phyloP scores from a whole-genome alignment of 2,797 vertebrate genomes.

The Cuculus canorus region DNA sequence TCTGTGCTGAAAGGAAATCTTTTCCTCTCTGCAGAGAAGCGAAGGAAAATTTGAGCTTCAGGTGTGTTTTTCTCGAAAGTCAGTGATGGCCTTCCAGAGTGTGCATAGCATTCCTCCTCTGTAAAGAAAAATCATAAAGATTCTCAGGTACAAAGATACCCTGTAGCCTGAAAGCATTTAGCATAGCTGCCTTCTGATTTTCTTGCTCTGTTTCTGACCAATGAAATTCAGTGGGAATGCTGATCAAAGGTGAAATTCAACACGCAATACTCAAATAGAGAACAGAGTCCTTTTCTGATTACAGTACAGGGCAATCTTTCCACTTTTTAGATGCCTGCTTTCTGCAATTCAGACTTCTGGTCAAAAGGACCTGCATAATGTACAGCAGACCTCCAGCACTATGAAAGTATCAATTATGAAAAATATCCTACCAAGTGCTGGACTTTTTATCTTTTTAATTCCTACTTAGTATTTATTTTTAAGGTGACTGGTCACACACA shows the following conservation, averaged over 20 bases:
- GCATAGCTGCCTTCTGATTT: background rate
- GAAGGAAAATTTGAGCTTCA: conserved; percentile 66
- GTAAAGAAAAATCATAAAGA: conserved; percentile 49
- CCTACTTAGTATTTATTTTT: background rate
- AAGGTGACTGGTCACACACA: background rate
- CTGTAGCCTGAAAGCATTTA: background rate
- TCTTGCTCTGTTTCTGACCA: background rate
- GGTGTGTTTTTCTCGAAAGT: conserved; percentile 85
- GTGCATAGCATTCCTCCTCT: conserved; percentile 95
- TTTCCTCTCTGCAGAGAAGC: conserved; percentile 45
- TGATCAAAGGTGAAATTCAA: conserved; percentile 48
- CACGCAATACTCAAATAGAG: background rate
- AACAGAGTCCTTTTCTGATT: conserved; percentile 43
- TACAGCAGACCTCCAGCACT: background rate
- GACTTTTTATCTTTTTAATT: background rate
- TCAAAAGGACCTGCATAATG: background rate
- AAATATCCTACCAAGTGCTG: background rate
- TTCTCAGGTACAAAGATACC: background rate
- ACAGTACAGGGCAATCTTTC: background rate
- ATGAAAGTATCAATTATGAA: background rate
- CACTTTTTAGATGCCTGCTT: background rate
- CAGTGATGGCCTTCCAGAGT: conserved; percentile 93
- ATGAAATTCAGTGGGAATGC: background rate
- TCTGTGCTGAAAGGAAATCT: conserved; percentile 30
- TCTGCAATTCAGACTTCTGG: conserved; percentile 33